Base-by-base conservation (phyloP, 2,113 vertebrate genomes). In the Onychorhynchus coronatus region DNA sequence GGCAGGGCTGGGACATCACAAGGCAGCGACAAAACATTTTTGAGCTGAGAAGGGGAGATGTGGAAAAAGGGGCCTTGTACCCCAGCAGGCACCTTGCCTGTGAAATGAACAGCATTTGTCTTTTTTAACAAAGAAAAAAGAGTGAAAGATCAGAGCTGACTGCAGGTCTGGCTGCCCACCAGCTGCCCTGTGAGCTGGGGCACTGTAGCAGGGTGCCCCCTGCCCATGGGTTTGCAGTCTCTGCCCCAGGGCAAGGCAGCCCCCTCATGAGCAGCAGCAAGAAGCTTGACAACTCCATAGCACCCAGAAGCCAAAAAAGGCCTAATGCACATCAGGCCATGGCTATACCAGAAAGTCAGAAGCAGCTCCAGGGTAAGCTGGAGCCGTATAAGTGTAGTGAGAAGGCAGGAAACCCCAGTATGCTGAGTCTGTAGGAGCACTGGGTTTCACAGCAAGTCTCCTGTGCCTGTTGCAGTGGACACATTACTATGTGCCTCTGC, bases 391-490 rank as follows among this genome's bases (percentile, higher is more conserved):
- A 55, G 15, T 3, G 21, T 49, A 55, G 39, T 3, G 2, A 68
- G 82, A 42, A 71, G 35, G 41, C 65, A 44, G 27, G 52, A 41
- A 39, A 61, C 55, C 49, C 44, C 46, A 46, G 50, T 33, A 6
- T 3, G 11, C 55, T 1, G 0, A 1, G 14, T 11, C 53, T 1
- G 1, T 22, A 31, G 67, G 13, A 83, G 33, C 0, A 0, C 67
- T 56, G 55, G 39, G 44, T 80, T 73, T 68, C 71, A 52, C 53
- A 47, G 53, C n/a, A 33, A 13, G 12, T 47, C 35, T 85, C 44
- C 55, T 0, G 9, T n/a, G 41, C 18, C 72, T 27, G 3, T 44
- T 52, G 17, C 25, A 72, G 53, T 3, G 4, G 41, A 49, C 41
- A 85, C 14, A 59, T 59, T n/a, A 68, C 14, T 44, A 67, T 28